phyloP scores from a whole-genome alignment of 2,888 invertebrate genomes.

The Idaea straminata region DNA sequence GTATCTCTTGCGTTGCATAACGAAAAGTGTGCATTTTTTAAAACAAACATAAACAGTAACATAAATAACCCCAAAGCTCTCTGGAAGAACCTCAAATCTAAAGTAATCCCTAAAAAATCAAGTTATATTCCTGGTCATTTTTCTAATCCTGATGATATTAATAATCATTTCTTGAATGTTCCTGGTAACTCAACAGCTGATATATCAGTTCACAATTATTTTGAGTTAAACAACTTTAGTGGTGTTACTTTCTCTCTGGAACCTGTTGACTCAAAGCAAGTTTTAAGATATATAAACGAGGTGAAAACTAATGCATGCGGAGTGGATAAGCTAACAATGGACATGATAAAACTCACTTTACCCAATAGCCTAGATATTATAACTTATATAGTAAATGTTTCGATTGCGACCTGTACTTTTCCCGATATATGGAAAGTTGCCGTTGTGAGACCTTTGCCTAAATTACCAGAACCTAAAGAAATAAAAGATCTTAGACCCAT shows the following conservation, averaged over 20 bases:
- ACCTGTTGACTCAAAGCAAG: neutral
- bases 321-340: neutral
- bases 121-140: slow-evolving; percentile 2
- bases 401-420: slow-evolving; percentile 4
- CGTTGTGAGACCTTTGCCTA: slow-evolving; percentile 5
- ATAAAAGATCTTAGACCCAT: slow-evolving; percentile 25
- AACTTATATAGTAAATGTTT: slow-evolving; percentile 2
- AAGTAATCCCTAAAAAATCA: neutral
- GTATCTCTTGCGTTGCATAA: neutral
- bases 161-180: slow-evolving; percentile 5
- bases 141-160: slow-evolving; percentile 4
- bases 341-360: slow-evolving; percentile 6
- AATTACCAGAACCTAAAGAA: slow-evolving; percentile 10
- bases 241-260: neutral
- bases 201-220: neutral
- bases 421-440: slow-evolving; percentile 8
- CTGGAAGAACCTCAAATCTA: neutral
- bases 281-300: neutral
- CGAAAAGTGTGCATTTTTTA: neutral
- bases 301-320: neutral
- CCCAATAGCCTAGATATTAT: neutral
- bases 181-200: neutral
- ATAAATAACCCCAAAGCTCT: neutral
- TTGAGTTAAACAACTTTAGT: neutral
- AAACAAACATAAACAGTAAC: neutral